phyloP scores from a whole-genome alignment of 1,140 invertebrate species.

The Alviniconcha marisindica region DNA sequence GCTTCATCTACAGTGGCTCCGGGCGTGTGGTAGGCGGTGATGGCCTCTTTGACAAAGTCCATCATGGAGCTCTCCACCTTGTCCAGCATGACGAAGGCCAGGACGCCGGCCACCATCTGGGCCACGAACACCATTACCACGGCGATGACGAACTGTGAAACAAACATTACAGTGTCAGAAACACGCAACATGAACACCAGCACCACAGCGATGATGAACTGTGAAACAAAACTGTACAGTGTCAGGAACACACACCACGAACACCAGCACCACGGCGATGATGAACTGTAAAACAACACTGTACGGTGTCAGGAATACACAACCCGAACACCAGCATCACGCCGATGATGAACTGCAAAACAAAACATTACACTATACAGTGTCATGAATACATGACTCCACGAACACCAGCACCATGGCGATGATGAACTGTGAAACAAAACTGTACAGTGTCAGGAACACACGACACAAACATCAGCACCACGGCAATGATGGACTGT shows the following conservation, averaged over 20 bases:
- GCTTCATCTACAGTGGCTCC: constrained; percentile 92
- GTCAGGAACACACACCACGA: too few species aligned
- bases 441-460: background rate
- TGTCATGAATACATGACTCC: too few species aligned
- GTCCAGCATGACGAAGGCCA: constrained; percentile 72
- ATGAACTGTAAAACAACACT: constrained; percentile 84
- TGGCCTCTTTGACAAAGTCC: constrained; percentile 89
- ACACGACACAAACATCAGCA: constrained; percentile 91
- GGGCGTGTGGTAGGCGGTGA: constrained; percentile 85
- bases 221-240: constrained; percentile 48
- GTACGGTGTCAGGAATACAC: too few species aligned
- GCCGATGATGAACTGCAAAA: constrained; percentile 89
- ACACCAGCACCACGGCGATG: constrained; percentile 89
- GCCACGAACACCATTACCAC: constrained; percentile 90
- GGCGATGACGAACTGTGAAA: constrained; percentile 89
- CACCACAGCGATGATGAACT: constrained; percentile 92
- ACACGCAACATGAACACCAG: constrained; percentile 91
- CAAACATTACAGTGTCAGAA: background rate
- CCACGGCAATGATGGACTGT: constrained; percentile 91
- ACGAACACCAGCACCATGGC: constrained; percentile 91
- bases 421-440: constrained; percentile 86
- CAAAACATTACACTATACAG: background rate
- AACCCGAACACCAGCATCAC: constrained; percentile 90
- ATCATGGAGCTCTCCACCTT: constrained; percentile 64
- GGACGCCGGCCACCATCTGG: constrained; percentile 76